Evolutionary conservation across 2,888 invertebrate species (phyloP), one percentile per base, ranked within the genome.

Genomic region (Sphaerophoria taeniata): DNA sequence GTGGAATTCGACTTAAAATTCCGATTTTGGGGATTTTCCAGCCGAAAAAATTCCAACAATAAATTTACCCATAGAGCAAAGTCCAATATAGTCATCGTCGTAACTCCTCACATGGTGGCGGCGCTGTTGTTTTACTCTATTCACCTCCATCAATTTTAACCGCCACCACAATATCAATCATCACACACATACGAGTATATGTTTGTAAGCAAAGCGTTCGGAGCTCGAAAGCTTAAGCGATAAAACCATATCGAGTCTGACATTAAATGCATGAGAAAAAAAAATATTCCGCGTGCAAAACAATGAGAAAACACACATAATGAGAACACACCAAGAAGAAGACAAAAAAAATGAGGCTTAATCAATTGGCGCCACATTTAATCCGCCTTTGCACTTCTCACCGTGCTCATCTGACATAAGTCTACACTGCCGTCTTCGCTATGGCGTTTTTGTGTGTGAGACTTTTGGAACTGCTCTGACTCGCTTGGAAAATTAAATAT

Each of bases 351-450:
- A 43, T 60, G 60, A 60, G 65, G 69, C 67, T 65, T 65, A 83
- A 78, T 85, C 81, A 80, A 81, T 77, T 80, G 85, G 85, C 85
- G 85, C 85, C 85, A 77, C 76, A 81, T 81, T 69, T 76, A 72
- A 72, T 56, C 72, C 67, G 79, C 69, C 69, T 73, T 63, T 82
- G 58, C 75, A 75, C 80, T 56, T 74, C 69, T 72, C 53, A 71
- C 70, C 60, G 67, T 69, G 45, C 45, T 36, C 70, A 69, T 70
- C 82, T 63, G 43, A 75, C 71, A 53, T 33, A 24, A 73, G 53
- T 56, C 60, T 45, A 47, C 33, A 43, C 9, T 72, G 69, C 16
- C 34, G 24, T 60, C 47, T 36, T 14, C 33, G 34, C 43, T 36
- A 14, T 43, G 12, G 12, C 12, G 16, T 67, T 51, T 36, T 16